Percentiles rank a stretch among this genome's conserved stretches.
Evolutionary conservation across 2,113 vertebrate species (phyloP).

Genomic region (Poicephalus gulielmi): DNA sequence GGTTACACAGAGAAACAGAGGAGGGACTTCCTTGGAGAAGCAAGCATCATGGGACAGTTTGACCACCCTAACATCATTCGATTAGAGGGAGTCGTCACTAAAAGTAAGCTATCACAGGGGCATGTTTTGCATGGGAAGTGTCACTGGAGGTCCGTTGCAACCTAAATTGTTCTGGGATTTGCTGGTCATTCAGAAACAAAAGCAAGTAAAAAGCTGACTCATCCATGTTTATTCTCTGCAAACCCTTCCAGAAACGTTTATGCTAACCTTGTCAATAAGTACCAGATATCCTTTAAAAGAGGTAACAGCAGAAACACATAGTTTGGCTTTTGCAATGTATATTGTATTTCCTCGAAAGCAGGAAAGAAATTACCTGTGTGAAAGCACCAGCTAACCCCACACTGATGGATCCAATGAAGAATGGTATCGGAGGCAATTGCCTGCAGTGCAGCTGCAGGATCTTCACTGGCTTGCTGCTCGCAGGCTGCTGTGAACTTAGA

Average conservation of each 20-base stretch:
- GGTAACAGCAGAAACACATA: background rate
- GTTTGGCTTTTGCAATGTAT: background rate
- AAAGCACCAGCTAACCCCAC: background rate
- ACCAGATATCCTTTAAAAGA: background rate
- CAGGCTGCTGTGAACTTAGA: background rate
- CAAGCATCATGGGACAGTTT: conserved; percentile 98
- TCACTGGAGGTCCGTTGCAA: background rate
- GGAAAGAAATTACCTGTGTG: background rate
- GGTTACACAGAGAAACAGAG: conserved; percentile 97
- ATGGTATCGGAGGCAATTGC: background rate
- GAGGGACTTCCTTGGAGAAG: conserved; percentile 94
- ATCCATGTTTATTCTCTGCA: background rate
- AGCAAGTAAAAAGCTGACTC: background rate
- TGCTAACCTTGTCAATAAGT: background rate
- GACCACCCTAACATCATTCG: conserved; percentile 98
- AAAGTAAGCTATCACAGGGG: conserved; percentile 81
- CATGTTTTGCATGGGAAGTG: background rate
- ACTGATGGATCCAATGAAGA: background rate
- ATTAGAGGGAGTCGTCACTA: conserved; percentile 94
- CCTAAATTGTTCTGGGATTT: background rate
- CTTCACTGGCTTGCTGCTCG: background rate
- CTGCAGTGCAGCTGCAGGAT: background rate
- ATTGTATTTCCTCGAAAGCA: background rate
- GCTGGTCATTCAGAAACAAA: background rate
- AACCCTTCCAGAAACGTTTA: background rate